Evolutionary conservation across 2,113 vertebrate species (phyloP).

Genomic region (Podocnemis expansa): DNA sequence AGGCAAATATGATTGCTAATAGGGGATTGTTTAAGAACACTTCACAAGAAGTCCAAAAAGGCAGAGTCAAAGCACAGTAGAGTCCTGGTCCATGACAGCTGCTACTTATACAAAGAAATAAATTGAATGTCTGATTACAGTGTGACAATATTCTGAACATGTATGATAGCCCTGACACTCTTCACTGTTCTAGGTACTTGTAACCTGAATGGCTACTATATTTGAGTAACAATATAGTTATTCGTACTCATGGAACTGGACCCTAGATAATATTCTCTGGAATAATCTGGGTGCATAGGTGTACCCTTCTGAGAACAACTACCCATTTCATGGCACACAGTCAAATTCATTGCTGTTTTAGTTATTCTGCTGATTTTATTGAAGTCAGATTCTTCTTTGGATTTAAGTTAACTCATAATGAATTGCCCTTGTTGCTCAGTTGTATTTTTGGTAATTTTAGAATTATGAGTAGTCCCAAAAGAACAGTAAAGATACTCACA

Average conservation of each 20-base stretch:
- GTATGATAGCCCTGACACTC: background rate
- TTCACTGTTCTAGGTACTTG: background rate
- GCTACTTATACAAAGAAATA: background rate
- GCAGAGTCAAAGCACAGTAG: background rate
- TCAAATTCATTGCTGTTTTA: background rate
- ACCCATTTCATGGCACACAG: background rate
- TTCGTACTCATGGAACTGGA: background rate
- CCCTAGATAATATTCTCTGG: background rate
- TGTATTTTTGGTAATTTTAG: background rate
- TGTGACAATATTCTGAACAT: background rate
- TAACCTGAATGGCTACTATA: background rate
- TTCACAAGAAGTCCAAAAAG: background rate
- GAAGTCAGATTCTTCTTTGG: background rate
- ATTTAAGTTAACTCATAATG: background rate
- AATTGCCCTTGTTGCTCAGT: background rate
- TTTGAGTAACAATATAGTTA: background rate
- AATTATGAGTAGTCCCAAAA: background rate
- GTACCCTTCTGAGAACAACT: background rate
- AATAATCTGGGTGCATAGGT: background rate
- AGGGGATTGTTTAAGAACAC: background rate
- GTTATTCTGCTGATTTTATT: background rate
- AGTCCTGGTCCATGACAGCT: background rate
- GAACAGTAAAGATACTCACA: constrained; percentile 71
- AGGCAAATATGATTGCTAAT: background rate
- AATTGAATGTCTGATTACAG: background rate